A percentile compares a stretch with the other conserved stretches of the same genome.
phyloP scores from a whole-genome alignment of 2,888 invertebrate genomes.

The Eurois occulta region DNA sequence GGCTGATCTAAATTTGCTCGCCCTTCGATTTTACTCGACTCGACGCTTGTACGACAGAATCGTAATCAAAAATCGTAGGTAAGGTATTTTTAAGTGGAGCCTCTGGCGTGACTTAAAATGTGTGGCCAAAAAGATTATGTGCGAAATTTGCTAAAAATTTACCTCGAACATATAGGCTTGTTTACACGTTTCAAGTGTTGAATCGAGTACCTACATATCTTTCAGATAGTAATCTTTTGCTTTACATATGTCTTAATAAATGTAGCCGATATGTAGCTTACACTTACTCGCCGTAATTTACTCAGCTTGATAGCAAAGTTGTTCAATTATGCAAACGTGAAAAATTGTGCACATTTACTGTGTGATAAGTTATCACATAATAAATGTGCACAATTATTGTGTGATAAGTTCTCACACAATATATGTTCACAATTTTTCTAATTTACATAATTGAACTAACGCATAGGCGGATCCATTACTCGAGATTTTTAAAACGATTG shows the following conservation, averaged over 20 bases:
- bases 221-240: neutral
- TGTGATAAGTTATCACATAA: slow-evolving; percentile 50
- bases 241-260: no score
- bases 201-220: neutral
- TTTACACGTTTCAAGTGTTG: neutral
- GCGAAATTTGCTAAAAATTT: neutral
- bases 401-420: neutral
- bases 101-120: slow-evolving; percentile 30
- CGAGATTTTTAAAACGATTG: slow-evolving; percentile 51
- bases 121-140: neutral
- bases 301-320: slow-evolving; percentile 40
- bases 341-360: slow-evolving; percentile 53
- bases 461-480: slow-evolving; percentile 47
- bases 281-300: slow-evolving; percentile 35
- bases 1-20: slow-evolving; percentile 40
- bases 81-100: slow-evolving; percentile 16
- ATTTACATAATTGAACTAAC: slow-evolving; percentile 58
- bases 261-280: slow-evolving; percentile 12
- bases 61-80: slow-evolving; percentile 39
- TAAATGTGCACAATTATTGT: no score
- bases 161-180: neutral
- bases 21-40: slow-evolving; percentile 18
- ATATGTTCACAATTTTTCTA: slow-evolving; percentile 55
- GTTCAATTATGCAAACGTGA: slow-evolving; percentile 58
- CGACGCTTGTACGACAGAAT: slow-evolving; percentile 1